Percentiles rank a stretch among this genome's conserved stretches.
Conservation (phyloP, 2,888 invertebrate genomes). For the Drosophila paranaensis region DNA sequence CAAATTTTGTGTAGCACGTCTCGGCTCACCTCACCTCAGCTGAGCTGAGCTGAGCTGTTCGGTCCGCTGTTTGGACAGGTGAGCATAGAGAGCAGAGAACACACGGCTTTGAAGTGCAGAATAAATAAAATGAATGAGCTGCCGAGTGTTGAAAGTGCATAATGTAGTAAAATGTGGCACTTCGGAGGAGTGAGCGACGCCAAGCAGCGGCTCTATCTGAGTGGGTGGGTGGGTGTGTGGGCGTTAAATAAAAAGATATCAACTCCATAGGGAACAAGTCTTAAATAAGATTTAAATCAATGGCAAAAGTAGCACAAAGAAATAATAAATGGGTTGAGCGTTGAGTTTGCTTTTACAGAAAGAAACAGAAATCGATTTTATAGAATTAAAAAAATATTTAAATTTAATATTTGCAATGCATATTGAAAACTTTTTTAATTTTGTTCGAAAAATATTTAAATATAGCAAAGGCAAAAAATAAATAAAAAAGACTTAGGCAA, state of each 20-base stretch:
- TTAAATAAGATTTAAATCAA: conserved; percentile 52
- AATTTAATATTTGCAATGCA: neutral
- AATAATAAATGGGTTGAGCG: neutral
- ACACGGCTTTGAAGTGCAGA: conserved; percentile 73
- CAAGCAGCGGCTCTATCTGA: neutral
- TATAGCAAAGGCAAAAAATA: neutral
- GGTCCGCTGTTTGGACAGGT: conserved; percentile 70
- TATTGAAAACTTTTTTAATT: too few species aligned
- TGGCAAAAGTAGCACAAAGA: neutral
- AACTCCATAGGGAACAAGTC: conserved; percentile 14
- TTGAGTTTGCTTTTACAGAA: neutral
- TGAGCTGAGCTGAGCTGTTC: conserved; percentile 37
- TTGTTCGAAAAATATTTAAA: too few species aligned
- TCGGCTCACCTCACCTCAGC: conserved; percentile 10
- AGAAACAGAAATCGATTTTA: neutral
- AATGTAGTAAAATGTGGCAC: conserved; percentile 59
- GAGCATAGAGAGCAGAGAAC: conserved; percentile 37
- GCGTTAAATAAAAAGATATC: neutral
- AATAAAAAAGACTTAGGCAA: neutral
- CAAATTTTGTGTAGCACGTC: conserved; percentile 53
- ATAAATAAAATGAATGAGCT: conserved; percentile 76
- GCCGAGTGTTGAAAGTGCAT: conserved; percentile 74
- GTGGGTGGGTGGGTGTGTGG: neutral
- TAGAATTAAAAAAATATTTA: neutral
- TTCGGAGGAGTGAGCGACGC: neutral